Percentiles rank a stretch among this genome's conserved stretches.
These are phyloP conservation scores for Gracilinanus agilis DNA, from an alignment of 2,113 vertebrate species.

Conservation along the genomic window DNA sequence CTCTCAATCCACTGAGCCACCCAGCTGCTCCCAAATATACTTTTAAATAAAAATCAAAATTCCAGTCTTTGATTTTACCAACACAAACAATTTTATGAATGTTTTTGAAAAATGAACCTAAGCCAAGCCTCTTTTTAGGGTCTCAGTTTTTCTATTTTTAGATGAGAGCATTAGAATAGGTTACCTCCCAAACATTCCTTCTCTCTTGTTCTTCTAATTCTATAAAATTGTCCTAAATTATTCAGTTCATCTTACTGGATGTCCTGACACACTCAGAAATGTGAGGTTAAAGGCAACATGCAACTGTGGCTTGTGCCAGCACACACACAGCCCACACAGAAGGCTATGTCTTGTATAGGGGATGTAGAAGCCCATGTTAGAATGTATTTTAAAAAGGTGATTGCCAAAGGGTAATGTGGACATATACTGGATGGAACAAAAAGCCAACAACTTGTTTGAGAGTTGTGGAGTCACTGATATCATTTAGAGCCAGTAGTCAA, in stretches of 20 bases:
- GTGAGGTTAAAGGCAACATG: neutral
- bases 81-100: neutral
- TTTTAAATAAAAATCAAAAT: neutral
- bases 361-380: neutral
- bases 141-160: neutral
- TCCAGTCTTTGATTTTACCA: neutral
- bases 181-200: neutral
- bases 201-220: neutral
- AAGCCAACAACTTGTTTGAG: neutral
- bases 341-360: neutral
- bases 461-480: neutral
- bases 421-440: neutral
- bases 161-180: neutral
- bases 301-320: neutral
- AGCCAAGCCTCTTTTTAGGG: neutral
- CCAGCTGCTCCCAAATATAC: no score
- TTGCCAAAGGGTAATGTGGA: neutral
- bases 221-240: neutral
- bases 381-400: neutral
- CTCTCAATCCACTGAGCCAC: no score
- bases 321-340: neutral
- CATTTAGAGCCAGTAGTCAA: neutral
- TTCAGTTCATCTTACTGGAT: neutral
- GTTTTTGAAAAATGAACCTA: neutral
- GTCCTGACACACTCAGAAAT: neutral